Percentiles rank a stretch among this genome's conserved stretches.
Evolutionary conservation across 2,113 vertebrate species (phyloP).

Genomic region (Pelusios castaneus): DNA sequence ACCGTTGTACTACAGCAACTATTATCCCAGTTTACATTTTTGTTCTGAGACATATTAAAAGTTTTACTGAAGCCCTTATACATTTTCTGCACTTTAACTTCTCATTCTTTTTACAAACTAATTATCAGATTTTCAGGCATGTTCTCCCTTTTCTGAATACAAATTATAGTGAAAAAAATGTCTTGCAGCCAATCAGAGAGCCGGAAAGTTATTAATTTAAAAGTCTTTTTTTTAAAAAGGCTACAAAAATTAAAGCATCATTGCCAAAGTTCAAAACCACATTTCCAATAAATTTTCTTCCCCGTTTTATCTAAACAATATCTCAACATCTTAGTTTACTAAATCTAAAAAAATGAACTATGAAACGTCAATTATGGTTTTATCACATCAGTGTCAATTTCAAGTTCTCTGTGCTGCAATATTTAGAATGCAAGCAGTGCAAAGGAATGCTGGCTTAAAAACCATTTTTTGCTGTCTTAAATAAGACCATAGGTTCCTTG

Average conservation of each 20-base stretch:
- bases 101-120: neutral
- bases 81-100: neutral
- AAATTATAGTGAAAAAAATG: neutral
- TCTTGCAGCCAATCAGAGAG: rapidly evolving
- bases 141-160: neutral
- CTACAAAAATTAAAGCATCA: neutral
- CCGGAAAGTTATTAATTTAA: neutral
- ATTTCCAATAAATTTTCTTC: neutral
- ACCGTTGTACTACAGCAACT: neutral
- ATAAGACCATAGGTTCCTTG: neutral
- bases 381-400: rapidly evolving
- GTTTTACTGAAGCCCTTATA: neutral
- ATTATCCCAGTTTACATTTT: neutral
- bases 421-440: neutral
- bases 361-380: neutral
- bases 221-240: neutral
- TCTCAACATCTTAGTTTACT: rapidly evolving
- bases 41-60: neutral
- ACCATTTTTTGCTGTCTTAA: neutral
- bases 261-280: neutral
- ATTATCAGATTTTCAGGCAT: neutral
- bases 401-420: rapidly evolving
- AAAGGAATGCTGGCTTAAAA: rapidly evolving
- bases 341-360: neutral
- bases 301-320: neutral